Base-by-base conservation (phyloP, 2,113 vertebrate genomes). In the Oncorhynchus nerka region DNA sequence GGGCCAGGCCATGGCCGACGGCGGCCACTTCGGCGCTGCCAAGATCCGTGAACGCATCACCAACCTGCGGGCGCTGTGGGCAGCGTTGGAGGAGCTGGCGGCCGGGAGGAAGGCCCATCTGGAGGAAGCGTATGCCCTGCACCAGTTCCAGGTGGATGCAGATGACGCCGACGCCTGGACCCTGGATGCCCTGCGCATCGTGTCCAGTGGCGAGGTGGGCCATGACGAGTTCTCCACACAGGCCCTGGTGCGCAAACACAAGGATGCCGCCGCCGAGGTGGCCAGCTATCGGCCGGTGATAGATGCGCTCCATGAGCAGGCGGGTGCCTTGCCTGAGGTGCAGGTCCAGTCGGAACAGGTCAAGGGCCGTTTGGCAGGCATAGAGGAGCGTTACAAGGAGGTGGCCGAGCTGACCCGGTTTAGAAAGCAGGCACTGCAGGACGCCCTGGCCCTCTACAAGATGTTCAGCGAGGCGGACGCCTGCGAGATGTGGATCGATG, bases 191-290 rank as follows among this genome's bases (percentile, higher is more conserved):
- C 95, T 99, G 69, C 96, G 95, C 74, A 96, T 98, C 0, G 97
- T 97, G 48, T 99, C 97, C 80, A 96, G 95, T 66, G 95, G 80
- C 0, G 97, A 99, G 0, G 96, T 97, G n/a, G 97, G 97, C 77
- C 96, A 98, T 0, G 96, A 99, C 0, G 97, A 98, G 72, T 98
- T 96, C 90, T 99, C 97, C 79, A 98, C 97, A 0, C 97, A 97
- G 91, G 96, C 97, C 1, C 91, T 99, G 84, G 97, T 97, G 65
- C 96, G 94, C 89, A 99, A 98, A 69, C 97, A 99, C 91, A 97
- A 98, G 81, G 97, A 97, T 0, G 96, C 97, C 1, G 94, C 96
- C 0, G 95, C 96, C 8, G 97, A 98, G 89, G 96, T 98, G 4
- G 87, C 93, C 28, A 95, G 93, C 89, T 99, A 98, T 83, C 88